Evolutionary conservation across 2,888 invertebrate species (phyloP), one percentile per base, ranked within the genome.

Genomic region (Craniophora ligustri): DNA sequence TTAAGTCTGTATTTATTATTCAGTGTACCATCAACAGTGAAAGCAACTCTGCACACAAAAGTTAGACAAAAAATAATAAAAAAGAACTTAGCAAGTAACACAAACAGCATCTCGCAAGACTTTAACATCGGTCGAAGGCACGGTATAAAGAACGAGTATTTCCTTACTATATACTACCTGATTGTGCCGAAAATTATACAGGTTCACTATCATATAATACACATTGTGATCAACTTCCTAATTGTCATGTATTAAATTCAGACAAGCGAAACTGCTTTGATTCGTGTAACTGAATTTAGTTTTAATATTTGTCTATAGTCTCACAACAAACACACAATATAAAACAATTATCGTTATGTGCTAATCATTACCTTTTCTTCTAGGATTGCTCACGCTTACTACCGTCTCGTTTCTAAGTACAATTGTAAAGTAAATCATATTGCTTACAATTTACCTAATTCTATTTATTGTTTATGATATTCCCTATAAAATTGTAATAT

Each of bases 51-150:
- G 48, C 58, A 70, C 60, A 61, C 64, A 68, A 68, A 62, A 71
- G 50, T 67, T 55, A 66, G 48, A 64, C 42, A 64, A 61, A 62
- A 64, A 48, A 61, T n/a, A 31, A 36, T 48, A 63, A 60, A 59
- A 57, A 51, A 58, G 35, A 63, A 74, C 62, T 72, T 72, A 72
- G 44, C 40, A 50, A 53, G 40, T 75, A 72, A 75, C 55, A 63
- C 47, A 74, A 71, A 69, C 42, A 68, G 41, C 48, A 57, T 53
- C 40, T 67, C 46, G 26, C 44, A 63, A 71, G 63, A 69, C 64
- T 72, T 59, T 65, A 69, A 69, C 67, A 67, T 77, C 76, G 81
- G 47, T 62, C 49, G 59, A 84, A 84, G 84, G 84, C 83, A 83
- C 84, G 78, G 78, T 76, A 76, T 72, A 73, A 53, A 48, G 45